phyloP scores from a whole-genome alignment of 2,888 invertebrate species.

The Lycia hirtaria region DNA sequence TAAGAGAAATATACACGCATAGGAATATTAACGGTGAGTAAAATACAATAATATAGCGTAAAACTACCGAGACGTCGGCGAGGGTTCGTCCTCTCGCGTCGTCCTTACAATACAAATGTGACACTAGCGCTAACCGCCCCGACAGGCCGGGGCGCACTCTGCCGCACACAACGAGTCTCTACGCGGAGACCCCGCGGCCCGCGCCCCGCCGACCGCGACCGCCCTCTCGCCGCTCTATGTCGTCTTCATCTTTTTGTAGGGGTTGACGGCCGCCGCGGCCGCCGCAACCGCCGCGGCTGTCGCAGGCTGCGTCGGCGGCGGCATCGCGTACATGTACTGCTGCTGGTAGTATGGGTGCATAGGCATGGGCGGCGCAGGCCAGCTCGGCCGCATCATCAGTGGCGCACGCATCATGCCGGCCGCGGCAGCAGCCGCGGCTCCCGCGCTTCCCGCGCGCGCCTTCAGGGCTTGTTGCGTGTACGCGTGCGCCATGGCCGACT shows the following conservation, averaged over 20 bases:
- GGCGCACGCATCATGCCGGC: conserved; percentile 76
- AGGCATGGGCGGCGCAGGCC: conserved; percentile 79
- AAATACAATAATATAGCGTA: conserved; percentile 81
- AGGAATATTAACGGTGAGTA: conserved; percentile 80
- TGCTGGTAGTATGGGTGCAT: conserved; percentile 80
- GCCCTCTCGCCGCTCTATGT: conserved; percentile 81
- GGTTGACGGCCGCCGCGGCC: conserved; percentile 87
- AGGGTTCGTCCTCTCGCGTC: conserved; percentile 77
- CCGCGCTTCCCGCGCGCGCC: conserved; percentile 87
- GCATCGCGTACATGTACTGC: conserved; percentile 82
- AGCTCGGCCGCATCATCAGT: conserved; percentile 76
- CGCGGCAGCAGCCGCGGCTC: conserved; percentile 70
- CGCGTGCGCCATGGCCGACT: conserved; percentile 78
- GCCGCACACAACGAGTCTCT: conserved; percentile 81
- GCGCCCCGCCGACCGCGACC: conserved; percentile 73
- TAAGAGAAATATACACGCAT: conserved; percentile 85
- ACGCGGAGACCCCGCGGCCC: conserved; percentile 82
- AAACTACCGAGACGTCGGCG: conserved; percentile 81
- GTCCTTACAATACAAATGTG: conserved; percentile 85
- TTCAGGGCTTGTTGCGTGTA: conserved; percentile 88
- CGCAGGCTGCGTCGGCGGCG: conserved; percentile 75
- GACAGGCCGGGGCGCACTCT: conserved; percentile 79
- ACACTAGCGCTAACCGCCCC: conserved; percentile 83
- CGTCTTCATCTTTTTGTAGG: conserved; percentile 96
- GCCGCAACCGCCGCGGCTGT: conserved; percentile 73